These are phyloP conservation scores for Trachelus troglodyta DNA, from an alignment of 2,888 invertebrate genomes.

Conservation along the genomic window DNA sequence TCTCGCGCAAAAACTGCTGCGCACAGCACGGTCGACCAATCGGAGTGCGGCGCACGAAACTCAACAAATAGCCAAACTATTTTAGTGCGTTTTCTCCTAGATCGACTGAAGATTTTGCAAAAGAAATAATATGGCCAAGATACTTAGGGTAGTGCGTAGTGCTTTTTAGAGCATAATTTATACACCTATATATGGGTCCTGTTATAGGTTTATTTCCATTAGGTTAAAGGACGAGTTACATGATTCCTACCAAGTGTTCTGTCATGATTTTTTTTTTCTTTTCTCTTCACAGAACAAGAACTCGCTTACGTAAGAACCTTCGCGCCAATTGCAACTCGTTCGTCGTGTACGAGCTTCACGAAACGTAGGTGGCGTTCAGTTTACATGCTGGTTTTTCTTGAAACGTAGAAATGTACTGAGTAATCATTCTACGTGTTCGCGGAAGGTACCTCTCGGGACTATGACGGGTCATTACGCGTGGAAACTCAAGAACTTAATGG, in stretches of 20 bases:
- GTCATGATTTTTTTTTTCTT: background rate
- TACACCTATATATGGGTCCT: background rate
- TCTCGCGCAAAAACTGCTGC: constrained; percentile 46
- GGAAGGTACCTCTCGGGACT: background rate
- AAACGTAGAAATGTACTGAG: background rate
- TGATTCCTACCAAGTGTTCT: background rate
- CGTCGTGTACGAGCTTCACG: background rate
- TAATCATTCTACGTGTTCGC: background rate
- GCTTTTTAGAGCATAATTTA: background rate
- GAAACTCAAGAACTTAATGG: background rate
- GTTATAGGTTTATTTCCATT: background rate
- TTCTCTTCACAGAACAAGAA: background rate
- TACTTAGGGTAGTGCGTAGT: background rate
- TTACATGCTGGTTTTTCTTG: background rate
- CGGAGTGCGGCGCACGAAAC: constrained; percentile 21
- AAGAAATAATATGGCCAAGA: background rate
- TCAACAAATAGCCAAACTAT: constrained; percentile 25
- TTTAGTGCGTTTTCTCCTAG: constrained; percentile 1
- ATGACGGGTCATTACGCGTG: background rate
- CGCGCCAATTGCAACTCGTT: background rate
- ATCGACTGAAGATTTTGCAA: background rate
- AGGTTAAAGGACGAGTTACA: background rate
- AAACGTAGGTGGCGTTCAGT: background rate
- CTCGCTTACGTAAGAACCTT: background rate
- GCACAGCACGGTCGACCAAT: constrained; percentile 31